These are phyloP conservation scores for Saccostrea cuccullata DNA, from an alignment of 1,140 invertebrate species.

Conservation along the genomic window DNA sequence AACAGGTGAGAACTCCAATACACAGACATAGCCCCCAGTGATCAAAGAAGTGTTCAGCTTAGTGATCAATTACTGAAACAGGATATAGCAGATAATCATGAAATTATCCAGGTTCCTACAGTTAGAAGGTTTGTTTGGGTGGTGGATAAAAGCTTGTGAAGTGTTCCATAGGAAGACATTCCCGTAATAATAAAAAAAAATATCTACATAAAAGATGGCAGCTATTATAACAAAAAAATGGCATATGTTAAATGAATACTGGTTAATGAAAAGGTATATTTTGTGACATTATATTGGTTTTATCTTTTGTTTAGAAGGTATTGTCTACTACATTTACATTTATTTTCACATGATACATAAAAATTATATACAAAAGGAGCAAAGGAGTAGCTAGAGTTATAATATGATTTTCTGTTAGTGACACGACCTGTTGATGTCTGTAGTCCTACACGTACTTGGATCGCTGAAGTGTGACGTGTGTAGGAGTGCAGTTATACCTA, in stretches of 20 bases:
- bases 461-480: slow-evolving; percentile 17
- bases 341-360: not conserved
- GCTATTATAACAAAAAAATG: not conserved
- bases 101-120: slow-evolving; percentile 21
- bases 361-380: too few species aligned
- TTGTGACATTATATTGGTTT: not conserved
- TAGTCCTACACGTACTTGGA: not conserved
- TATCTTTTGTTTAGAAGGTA: not conserved
- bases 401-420: not conserved
- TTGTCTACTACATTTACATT: not conserved
- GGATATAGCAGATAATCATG: slow-evolving; percentile 33
- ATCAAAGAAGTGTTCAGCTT: not conserved
- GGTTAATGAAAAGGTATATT: not conserved
- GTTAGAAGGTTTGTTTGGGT: slow-evolving; percentile 30
- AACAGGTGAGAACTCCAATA: slow-evolving; percentile 9
- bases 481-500: slow-evolving; percentile 7
- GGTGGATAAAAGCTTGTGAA: not conserved
- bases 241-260: not conserved
- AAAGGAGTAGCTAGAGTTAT: not conserved
- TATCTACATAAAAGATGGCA: too few species aligned
- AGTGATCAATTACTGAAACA: slow-evolving; percentile 19
- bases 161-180: not conserved
- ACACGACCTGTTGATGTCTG: not conserved
- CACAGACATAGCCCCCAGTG: not conserved
- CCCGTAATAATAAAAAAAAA: too few species aligned